phyloP scores from a whole-genome alignment of 2,113 vertebrate genomes.

The Gobius niger region DNA sequence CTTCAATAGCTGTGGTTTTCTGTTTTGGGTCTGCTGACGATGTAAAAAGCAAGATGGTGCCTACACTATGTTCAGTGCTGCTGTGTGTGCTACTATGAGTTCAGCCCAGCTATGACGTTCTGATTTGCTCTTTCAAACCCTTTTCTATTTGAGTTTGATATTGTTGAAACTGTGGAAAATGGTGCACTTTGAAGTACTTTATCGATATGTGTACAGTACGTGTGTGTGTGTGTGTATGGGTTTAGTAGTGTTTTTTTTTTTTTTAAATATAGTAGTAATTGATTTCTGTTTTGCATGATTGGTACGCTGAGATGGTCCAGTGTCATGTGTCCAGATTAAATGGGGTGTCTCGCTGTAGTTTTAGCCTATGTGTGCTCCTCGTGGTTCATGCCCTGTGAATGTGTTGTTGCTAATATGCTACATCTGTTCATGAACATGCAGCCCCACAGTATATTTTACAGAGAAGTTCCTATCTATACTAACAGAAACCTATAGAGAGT shows the following conservation, averaged over 20 bases:
- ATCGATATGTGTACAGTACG: slow-evolving; percentile 63
- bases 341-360: slow-evolving; percentile 58
- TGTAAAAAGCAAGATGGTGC: slow-evolving; percentile 84
- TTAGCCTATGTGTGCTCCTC: slow-evolving; percentile 49
- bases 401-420: slow-evolving; percentile 56
- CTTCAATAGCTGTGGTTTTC: slow-evolving; percentile 84
- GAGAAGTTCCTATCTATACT: slow-evolving; percentile 14
- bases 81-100: slow-evolving; percentile 73
- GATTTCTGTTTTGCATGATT: slow-evolving; percentile 85
- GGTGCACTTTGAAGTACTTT: slow-evolving; percentile 75
- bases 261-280: slow-evolving; percentile 48
- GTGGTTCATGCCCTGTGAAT: slow-evolving; percentile 67
- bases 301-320: slow-evolving; percentile 69
- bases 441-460: slow-evolving; percentile 11
- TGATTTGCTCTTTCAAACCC: slow-evolving; percentile 24
- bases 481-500: slow-evolving; percentile 16
- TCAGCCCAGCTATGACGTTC: slow-evolving; percentile 43
- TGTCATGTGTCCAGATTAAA: slow-evolving; percentile 50
- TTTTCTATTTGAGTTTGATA: slow-evolving; percentile 57
- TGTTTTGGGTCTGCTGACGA: slow-evolving; percentile 82
- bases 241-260: slow-evolving; percentile 78
- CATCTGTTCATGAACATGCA: slow-evolving; percentile 29
- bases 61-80: slow-evolving; percentile 85
- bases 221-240: slow-evolving; percentile 71
- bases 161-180: slow-evolving; percentile 73